These are phyloP conservation scores for Chouioia cunea DNA, from an alignment of 2,888 invertebrate genomes.

Conservation along the genomic window DNA sequence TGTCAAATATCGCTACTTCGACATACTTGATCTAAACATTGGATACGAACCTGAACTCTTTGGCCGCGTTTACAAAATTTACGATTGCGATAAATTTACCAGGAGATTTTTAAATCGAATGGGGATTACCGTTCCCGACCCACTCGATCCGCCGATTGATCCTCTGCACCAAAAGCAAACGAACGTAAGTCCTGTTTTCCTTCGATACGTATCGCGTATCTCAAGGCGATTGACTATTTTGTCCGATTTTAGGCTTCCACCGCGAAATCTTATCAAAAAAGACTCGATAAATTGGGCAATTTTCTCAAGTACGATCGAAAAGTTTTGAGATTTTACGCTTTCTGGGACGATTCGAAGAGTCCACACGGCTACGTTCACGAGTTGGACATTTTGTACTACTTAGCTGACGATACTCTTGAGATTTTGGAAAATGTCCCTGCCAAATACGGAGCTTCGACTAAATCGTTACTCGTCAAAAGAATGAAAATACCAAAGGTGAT, in stretches of 20 bases:
- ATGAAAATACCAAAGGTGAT: conserved; percentile 82
- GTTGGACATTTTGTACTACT: conserved; percentile 85
- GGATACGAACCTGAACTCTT: conserved; percentile 84
- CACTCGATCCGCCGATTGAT: conserved; percentile 72
- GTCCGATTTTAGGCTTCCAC: background rate
- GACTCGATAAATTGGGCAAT: conserved; percentile 70
- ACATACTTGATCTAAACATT: conserved; percentile 89
- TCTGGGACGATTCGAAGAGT: conserved; percentile 88
- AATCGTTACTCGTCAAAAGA: conserved; percentile 80
- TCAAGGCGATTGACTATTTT: background rate
- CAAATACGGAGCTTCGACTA: conserved; percentile 80
- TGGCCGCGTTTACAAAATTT: conserved; percentile 85
- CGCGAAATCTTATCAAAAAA: background rate
- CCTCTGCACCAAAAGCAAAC: conserved; percentile 58
- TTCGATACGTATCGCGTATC: too few species aligned
- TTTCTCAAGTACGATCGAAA: conserved; percentile 87
- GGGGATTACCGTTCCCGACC: conserved; percentile 86
- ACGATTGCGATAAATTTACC: conserved; percentile 89
- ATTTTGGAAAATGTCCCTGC: conserved; percentile 80
- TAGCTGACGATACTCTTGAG: conserved; percentile 91
- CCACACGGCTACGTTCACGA: conserved; percentile 83
- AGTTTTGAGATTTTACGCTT: conserved; percentile 83
- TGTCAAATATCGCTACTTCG: conserved; percentile 82
- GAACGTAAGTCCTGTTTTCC: conserved; percentile 58
- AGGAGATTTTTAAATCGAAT: conserved; percentile 85